Percentiles rank a stretch among this genome's conserved stretches.
Conservation (phyloP, 1,140 invertebrate species). For the Ceratosolen solmsi region DNA sequence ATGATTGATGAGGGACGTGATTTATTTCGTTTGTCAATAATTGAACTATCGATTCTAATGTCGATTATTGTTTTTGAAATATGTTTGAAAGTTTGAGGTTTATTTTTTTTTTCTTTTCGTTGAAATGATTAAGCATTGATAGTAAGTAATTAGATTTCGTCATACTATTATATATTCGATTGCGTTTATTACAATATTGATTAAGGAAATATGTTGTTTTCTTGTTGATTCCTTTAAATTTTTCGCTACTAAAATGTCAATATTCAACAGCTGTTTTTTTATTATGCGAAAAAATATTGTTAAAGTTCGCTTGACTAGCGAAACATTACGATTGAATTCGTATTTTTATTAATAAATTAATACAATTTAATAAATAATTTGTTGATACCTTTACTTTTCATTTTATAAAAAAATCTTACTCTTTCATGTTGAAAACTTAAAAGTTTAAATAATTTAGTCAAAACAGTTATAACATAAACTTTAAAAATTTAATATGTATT, state of each 20-base stretch:
- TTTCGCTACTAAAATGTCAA: constrained; percentile 37
- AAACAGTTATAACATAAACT: no score
- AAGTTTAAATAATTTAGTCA: no score
- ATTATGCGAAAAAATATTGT: constrained; percentile 39
- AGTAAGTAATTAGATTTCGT: constrained; percentile 8
- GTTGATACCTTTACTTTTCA: background rate
- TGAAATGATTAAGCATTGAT: background rate
- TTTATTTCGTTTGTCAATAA: background rate
- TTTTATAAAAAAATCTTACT: no score
- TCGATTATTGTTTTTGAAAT: background rate
- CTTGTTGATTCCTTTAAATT: constrained; percentile 42
- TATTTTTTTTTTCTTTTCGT: constrained; percentile 19
- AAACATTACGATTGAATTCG: constrained; percentile 35
- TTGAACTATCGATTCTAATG: background rate
- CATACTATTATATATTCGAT: constrained; percentile 49
- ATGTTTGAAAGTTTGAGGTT: background rate
- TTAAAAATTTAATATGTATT: no score
- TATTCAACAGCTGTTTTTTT: constrained; percentile 30
- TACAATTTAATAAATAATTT: constrained; percentile 36
- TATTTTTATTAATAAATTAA: constrained; percentile 51
- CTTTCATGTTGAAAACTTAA: no score
- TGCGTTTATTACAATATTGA: constrained; percentile 32
- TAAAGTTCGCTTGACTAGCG: constrained; percentile 27
- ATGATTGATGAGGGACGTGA: background rate
- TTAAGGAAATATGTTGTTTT: constrained; percentile 34